phyloP scores from a whole-genome alignment of 2,797 vertebrate species.

The Adelosebastes latens region DNA sequence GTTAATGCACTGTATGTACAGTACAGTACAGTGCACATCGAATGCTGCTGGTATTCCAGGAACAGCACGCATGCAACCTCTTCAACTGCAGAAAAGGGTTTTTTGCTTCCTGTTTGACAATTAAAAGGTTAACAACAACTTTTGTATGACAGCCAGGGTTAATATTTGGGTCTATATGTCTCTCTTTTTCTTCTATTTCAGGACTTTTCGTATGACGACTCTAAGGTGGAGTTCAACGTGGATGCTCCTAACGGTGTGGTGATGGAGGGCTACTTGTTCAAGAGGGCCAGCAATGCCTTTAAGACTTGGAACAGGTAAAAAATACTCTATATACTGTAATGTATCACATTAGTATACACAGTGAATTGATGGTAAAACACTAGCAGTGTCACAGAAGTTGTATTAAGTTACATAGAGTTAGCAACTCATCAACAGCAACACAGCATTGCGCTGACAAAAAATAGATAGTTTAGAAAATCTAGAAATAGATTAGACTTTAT shows the following conservation, averaged over 20 bases:
- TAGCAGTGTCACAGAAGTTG: background rate
- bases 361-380: background rate
- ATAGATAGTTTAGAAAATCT: background rate
- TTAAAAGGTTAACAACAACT: background rate
- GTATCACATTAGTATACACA: background rate
- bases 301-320: constrained; percentile 98
- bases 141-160: background rate
- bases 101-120: background rate
- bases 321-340: background rate
- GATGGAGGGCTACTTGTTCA: constrained; percentile 99
- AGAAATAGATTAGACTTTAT: background rate
- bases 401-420: background rate
- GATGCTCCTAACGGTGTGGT: constrained; percentile 96
- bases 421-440: too few species aligned
- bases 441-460: background rate
- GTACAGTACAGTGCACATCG: background rate
- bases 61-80: constrained; percentile 1
- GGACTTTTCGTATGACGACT: constrained; percentile 96
- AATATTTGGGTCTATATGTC: background rate
- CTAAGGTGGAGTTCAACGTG: constrained; percentile 93
- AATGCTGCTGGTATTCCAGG: constrained; percentile 23
- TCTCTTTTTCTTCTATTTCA: constrained; percentile 52
- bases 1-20: constrained; percentile 30
- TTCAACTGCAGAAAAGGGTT: background rate
- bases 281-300: constrained; percentile 97